A percentile compares a stretch with the other conserved stretches of the same genome.
Evolutionary conservation across 2,888 invertebrate genomes (phyloP).

Genomic region (Archips xylosteana): DNA sequence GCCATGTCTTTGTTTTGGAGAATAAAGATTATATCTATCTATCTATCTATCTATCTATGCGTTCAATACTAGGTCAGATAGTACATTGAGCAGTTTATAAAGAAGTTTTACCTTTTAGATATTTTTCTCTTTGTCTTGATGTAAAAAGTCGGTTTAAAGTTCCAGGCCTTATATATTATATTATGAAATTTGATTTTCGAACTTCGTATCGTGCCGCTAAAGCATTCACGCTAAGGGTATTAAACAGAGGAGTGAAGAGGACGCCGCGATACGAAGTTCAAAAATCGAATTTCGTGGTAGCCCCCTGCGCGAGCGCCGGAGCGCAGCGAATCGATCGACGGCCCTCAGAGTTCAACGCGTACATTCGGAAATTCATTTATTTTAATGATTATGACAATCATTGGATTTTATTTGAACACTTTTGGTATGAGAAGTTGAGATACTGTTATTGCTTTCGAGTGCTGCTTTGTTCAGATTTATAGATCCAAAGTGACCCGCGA

Average conservation of each 20-base stretch:
- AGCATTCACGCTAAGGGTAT: too few relatives aligned
- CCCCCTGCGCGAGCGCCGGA: constrained; percentile 52
- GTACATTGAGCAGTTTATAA: too few relatives aligned
- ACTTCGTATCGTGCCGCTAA: too few relatives aligned
- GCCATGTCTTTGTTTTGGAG: too few relatives aligned
- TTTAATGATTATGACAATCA: constrained; percentile 45
- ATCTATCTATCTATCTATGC: too few relatives aligned
- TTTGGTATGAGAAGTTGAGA: constrained; percentile 23
- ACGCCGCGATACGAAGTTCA: too few relatives aligned
- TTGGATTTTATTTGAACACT: constrained; percentile 34
- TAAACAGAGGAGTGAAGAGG: too few relatives aligned
- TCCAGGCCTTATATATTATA: constrained; percentile 32
- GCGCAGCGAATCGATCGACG: constrained; percentile 78
- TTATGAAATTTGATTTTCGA: too few relatives aligned
- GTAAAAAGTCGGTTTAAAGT: constrained; percentile 64
- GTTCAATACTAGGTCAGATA: too few relatives aligned
- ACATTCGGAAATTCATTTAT: constrained; percentile 37
- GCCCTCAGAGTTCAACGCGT: constrained; percentile 80
- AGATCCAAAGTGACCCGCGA: background rate
- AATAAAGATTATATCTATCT: too few relatives aligned
- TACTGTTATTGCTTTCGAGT: constrained; percentile 22
- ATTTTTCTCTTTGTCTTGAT: constrained; percentile 45
- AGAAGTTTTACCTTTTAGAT: background rate
- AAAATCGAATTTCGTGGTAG: too few relatives aligned
- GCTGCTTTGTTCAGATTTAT: background rate